Evolutionary conservation across 2,113 vertebrate species (phyloP).

Genomic region (Sturnira hondurensis): DNA sequence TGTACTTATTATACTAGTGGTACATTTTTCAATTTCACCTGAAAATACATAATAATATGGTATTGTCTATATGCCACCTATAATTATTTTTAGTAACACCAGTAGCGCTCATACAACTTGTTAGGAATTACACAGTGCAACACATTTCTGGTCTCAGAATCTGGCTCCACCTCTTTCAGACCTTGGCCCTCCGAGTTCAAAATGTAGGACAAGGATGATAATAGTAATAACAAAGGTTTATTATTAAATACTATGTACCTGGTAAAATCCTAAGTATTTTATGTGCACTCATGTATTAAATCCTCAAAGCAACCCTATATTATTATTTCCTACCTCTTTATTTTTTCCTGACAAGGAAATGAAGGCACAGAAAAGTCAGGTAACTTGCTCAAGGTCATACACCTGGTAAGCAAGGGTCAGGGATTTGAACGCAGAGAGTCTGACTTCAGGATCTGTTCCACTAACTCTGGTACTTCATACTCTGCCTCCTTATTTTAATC

Average conservation of each 20-base stretch:
- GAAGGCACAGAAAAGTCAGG: background rate
- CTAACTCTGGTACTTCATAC: background rate
- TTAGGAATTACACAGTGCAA: background rate
- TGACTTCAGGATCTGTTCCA: background rate
- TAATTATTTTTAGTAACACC: background rate
- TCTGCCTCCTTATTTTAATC: background rate
- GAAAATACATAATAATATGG: background rate
- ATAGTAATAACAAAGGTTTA: background rate
- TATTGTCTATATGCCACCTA: background rate
- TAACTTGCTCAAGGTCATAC: background rate
- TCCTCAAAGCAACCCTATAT: background rate
- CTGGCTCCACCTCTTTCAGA: background rate
- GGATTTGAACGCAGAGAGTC: background rate
- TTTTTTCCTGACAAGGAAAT: background rate
- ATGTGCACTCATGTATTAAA: background rate
- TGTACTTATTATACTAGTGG: background rate
- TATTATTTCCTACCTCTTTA: background rate
- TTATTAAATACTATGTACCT: background rate
- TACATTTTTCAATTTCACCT: background rate
- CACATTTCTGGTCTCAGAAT: background rate
- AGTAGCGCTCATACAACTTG: background rate
- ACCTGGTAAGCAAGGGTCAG: background rate
- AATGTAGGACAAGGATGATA: background rate
- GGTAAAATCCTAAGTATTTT: background rate
- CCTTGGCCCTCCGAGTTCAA: background rate